Evolutionary conservation across 92 coral and sea anemone species (phyloP).

Genomic region (Porites lobata): DNA sequence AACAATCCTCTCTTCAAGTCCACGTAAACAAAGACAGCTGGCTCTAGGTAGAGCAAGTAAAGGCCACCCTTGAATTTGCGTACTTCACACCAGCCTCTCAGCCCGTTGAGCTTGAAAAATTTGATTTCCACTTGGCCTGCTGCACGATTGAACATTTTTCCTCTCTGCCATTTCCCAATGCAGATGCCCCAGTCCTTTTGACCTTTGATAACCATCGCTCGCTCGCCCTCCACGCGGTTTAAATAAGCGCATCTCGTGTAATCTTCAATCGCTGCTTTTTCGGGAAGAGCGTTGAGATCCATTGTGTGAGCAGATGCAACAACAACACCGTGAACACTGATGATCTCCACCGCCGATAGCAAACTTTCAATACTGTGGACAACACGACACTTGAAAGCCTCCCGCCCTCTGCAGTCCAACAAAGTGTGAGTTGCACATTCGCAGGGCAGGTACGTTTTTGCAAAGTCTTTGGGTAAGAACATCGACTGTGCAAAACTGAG

Average conservation of each 20-base stretch:
- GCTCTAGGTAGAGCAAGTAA: constrained; percentile 30
- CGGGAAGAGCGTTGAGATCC: constrained; percentile 55
- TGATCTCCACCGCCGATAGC: constrained; percentile 75
- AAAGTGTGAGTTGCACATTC: constrained; percentile 59
- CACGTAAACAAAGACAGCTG: constrained; percentile 42
- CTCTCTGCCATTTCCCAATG: constrained; percentile 72
- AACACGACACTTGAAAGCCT: constrained; percentile 61
- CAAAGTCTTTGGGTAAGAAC: constrained; percentile 34
- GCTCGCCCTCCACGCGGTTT: constrained; percentile 47
- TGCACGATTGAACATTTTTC: constrained; percentile 2
- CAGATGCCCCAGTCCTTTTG: constrained; percentile 73
- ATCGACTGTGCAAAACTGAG: constrained; percentile 55
- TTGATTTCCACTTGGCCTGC: constrained; percentile 41
- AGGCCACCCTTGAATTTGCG: constrained; percentile 49
- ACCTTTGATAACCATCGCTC: constrained; percentile 78
- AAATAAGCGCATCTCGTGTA: constrained; percentile 40
- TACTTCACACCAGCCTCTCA: constrained; percentile 65
- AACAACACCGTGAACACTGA: constrained; percentile 47
- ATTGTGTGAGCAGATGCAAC: constrained; percentile 68
- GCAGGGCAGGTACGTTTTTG: constrained; percentile 50
- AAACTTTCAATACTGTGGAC: constrained; percentile 59
- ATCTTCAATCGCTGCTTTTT: constrained; percentile 36
- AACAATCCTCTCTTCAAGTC: constrained; percentile 51
- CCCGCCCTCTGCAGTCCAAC: constrained; percentile 62
- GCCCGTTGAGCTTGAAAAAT: constrained; percentile 14